Conservation (phyloP, 35 echinoderm and acorn worm species). For the Ophioderma brevispina region DNA sequence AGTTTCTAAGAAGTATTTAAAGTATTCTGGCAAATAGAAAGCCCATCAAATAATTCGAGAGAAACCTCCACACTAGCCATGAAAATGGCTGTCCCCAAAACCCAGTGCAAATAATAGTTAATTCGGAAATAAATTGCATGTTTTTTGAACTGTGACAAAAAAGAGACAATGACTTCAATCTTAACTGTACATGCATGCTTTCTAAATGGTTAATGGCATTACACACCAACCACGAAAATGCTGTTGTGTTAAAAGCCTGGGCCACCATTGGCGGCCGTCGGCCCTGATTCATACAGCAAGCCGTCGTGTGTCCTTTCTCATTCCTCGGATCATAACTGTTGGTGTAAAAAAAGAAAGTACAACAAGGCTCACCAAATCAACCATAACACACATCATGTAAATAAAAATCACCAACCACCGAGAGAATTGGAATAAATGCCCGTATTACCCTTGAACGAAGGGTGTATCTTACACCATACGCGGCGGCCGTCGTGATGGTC, state of each 20-base stretch:
- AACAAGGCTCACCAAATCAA: constrained; percentile 37
- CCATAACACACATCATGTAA: constrained; percentile 29
- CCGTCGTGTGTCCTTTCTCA: background rate
- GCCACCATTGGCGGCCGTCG: too few species aligned
- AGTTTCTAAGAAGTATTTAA: too few species aligned
- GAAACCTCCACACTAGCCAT: too few species aligned
- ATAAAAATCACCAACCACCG: constrained; percentile 55
- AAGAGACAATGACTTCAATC: background rate
- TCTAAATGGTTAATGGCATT: background rate
- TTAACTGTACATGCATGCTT: background rate
- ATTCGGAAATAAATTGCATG: too few species aligned
- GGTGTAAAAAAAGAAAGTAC: background rate
- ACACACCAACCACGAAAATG: background rate
- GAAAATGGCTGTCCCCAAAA: too few species aligned
- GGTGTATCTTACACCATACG: constrained; percentile 99
- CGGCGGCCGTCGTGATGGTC: constrained; percentile 84
- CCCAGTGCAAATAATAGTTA: too few species aligned
- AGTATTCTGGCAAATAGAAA: too few species aligned
- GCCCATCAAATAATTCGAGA: too few species aligned
- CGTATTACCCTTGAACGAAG: constrained; percentile 93
- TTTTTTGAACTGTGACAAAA: constrained; percentile 9
- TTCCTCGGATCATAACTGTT: background rate
- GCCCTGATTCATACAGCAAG: too few species aligned
- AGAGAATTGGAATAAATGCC: constrained; percentile 54
- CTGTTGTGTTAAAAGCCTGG: too few species aligned